phyloP scores from a whole-genome alignment of 2,113 vertebrate genomes.

The Paramormyrops kingsleyae region DNA sequence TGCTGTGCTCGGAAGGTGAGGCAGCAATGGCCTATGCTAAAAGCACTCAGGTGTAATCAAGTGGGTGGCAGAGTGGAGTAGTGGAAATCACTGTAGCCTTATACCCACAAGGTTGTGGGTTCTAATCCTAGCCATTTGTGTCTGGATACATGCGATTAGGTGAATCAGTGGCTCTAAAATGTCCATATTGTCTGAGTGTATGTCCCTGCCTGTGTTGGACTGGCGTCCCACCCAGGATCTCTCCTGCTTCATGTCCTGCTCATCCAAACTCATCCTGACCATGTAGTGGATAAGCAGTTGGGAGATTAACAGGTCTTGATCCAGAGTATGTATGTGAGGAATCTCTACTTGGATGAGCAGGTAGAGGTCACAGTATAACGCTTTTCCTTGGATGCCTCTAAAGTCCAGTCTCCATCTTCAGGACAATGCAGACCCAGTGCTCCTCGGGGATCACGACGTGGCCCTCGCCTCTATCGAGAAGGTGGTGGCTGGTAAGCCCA shows the following conservation, averaged over 20 bases:
- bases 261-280: neutral
- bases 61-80: neutral
- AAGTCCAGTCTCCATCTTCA: conserved; percentile 29
- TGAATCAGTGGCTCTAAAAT: neutral
- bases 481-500: conserved; percentile 76
- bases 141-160: neutral
- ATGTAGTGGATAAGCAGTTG: neutral
- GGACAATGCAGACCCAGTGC: conserved; percentile 60
- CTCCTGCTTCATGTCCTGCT: neutral
- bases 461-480: conserved; percentile 77
- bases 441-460: conserved; percentile 72
- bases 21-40: neutral
- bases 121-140: neutral
- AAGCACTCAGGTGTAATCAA: neutral
- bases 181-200: neutral
- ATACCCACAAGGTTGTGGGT: neutral
- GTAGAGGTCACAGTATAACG: neutral
- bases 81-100: neutral
- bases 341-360: neutral
- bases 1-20: neutral
- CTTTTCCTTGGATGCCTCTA: neutral
- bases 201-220: neutral
- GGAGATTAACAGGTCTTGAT: neutral
- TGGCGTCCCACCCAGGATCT: neutral
- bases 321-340: neutral